phyloP scores from a whole-genome alignment of 2,113 vertebrate species.

The Sphaerodactylus townsendi region DNA sequence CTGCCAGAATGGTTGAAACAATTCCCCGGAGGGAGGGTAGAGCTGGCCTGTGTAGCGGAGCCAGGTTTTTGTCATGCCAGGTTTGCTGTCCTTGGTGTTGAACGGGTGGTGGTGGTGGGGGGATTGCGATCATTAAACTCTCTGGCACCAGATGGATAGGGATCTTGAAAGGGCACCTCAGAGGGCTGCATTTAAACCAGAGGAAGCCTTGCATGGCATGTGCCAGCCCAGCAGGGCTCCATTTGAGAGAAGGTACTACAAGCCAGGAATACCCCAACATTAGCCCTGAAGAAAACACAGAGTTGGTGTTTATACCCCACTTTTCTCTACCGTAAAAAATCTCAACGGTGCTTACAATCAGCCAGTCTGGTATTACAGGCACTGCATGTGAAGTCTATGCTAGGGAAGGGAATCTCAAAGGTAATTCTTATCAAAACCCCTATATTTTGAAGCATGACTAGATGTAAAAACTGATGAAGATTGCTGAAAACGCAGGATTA shows the following conservation, averaged over 20 bases:
- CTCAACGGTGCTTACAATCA: too few species aligned
- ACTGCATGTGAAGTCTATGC: too few species aligned
- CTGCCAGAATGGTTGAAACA: neutral
- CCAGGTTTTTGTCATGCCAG: constrained; percentile 52
- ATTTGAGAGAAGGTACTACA: neutral
- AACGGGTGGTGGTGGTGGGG: neutral
- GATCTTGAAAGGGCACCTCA: constrained; percentile 21
- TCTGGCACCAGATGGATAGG: constrained; percentile 19
- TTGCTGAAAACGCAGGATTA: too few species aligned
- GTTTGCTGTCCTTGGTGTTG: constrained; percentile 43
- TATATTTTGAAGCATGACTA: too few species aligned
- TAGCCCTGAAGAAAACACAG: neutral
- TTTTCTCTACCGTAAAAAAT: too few species aligned
- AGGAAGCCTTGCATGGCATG: constrained; percentile 34
- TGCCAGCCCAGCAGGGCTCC: constrained; percentile 21
- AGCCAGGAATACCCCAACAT: constrained; percentile 14
- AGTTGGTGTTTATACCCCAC: too few species aligned
- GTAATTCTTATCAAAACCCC: too few species aligned
- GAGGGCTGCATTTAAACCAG: constrained; percentile 48
- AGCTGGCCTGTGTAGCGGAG: constrained; percentile 1
- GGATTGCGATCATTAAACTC: constrained; percentile 28
- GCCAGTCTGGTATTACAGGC: too few species aligned
- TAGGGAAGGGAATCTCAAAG: too few species aligned
- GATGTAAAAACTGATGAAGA: too few species aligned
- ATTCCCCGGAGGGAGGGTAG: neutral